Evolutionary conservation across 2,888 invertebrate species (phyloP), one percentile per base, ranked within the genome.

Genomic region (Stenchaetothrips biformis): DNA sequence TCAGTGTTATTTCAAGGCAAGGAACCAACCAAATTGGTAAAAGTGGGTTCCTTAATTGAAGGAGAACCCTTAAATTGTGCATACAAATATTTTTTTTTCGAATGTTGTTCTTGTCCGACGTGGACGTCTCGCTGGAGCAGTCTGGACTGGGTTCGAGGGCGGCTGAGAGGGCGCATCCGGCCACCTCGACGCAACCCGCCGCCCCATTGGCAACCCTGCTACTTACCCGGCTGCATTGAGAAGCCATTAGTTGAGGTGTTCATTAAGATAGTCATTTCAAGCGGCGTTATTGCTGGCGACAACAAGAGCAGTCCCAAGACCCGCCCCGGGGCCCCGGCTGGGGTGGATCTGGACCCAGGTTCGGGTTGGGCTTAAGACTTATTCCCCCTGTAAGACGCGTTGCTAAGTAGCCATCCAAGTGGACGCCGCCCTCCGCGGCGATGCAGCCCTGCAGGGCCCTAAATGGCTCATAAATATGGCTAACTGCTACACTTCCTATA

Each of bases 211-310:
- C 18, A 13, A 53, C 53, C 53, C 53, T 53, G 53, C 8, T 53
- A 53, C 53, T 53, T 53, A 53, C 7, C 67, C 21, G 25, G 67
- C 67, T 74, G 67, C 7, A 74, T 74, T 74, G 67, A 74, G 67
- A 74, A 74, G 67, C 67, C 67, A 74, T 74, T 74, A 74, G 67
- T 74, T 74, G 67, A 74, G 67, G 67, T 74, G 67, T 74, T 74
- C 67, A 74, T 74, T 74, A 74, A 74, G 67, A 74, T 74, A 74
- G 67, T 74, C 67, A 74, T 74, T 74, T 21, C 67, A 21, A 74
- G 67, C 25, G 25, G 67, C 67, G 25, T 74, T 74, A 74, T 74
- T 21, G 25, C 53, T 21, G 67, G 21, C 67, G 67, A 74, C 67
- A 74, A 74, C 67, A 74, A 74, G 67, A 74, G 25, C 67, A 74